Conservation (phyloP, 2,888 invertebrate species). For the Caenorhabditis sp. region DNA sequence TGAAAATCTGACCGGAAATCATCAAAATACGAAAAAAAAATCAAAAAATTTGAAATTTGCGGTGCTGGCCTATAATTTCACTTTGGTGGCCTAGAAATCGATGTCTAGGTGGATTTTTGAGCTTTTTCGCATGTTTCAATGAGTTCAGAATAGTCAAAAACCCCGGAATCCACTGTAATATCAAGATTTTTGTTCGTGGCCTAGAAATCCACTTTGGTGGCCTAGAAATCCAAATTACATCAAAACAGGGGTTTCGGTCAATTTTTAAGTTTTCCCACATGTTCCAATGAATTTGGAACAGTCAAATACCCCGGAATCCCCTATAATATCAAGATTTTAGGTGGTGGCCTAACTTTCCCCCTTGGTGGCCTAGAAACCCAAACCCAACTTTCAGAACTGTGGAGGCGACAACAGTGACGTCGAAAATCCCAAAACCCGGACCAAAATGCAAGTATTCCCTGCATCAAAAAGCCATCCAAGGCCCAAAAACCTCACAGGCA, state of each 20-base stretch:
- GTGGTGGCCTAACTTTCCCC: not conserved
- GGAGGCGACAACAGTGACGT: conserved; percentile 20
- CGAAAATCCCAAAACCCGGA: conserved; percentile 21
- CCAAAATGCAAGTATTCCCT: conserved; percentile 70
- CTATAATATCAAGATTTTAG: too few species aligned
- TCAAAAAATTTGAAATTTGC: conserved; percentile 3
- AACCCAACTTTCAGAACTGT: conserved; percentile 38
- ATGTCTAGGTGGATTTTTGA: too few species aligned
- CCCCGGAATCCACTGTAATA: too few species aligned
- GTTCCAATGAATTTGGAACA: too few species aligned
- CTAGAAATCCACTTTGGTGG: not conserved
- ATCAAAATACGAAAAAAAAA: not conserved
- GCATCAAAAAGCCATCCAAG: conserved; percentile 56
- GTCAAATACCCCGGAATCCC: too few species aligned
- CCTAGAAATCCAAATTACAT: conserved; percentile 10
- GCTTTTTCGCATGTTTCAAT: too few species aligned
- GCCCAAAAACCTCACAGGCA: conserved; percentile 55
- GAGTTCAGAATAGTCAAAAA: too few species aligned
- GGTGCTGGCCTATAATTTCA: not conserved
- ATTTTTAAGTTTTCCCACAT: too few species aligned
- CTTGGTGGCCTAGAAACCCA: conserved; percentile 7
- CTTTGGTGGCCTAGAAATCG: too few species aligned
- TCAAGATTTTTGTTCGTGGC: too few species aligned
- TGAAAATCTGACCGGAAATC: too few species aligned
- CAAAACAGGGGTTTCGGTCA: too few species aligned